phyloP scores from a whole-genome alignment of 1,140 invertebrate genomes.

The Linepithema humile region DNA sequence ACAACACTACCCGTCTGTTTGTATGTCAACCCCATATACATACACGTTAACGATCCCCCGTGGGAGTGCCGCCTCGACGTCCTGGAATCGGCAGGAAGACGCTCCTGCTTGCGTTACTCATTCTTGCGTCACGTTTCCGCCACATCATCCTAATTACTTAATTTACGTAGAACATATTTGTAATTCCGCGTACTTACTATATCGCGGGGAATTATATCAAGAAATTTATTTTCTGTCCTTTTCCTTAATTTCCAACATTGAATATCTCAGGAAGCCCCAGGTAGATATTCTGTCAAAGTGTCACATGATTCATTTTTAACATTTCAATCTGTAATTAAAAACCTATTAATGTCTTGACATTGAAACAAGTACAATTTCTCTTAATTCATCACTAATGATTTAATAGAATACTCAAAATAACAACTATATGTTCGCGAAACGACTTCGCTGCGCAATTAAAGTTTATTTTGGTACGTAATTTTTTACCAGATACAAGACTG shows the following conservation, averaged over 20 bases:
- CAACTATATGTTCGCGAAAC: not conserved
- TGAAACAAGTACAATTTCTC: slow-evolving; percentile 22
- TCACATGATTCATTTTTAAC: no score
- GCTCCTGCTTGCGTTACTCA: slow-evolving; percentile 47
- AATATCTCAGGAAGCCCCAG: no score
- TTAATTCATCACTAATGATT: not conserved
- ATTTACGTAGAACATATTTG: not conserved
- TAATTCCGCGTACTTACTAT: not conserved
- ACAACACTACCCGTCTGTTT: slow-evolving; percentile 73
- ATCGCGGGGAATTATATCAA: not conserved
- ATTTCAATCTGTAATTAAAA: not conserved
- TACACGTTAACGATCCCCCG: slow-evolving; percentile 70
- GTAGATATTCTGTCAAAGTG: no score
- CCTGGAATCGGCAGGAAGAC: slow-evolving; percentile 44
- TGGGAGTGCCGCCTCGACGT: slow-evolving; percentile 52
- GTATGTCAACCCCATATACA: slow-evolving; percentile 68
- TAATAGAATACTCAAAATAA: not conserved
- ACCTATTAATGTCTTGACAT: not conserved
- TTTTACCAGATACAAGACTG: no score
- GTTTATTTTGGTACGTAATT: not conserved
- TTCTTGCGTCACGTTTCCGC: slow-evolving; percentile 22
- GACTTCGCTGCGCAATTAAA: not conserved
- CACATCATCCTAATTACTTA: slow-evolving; percentile 12
- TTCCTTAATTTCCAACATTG: no score
- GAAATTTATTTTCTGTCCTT: slow-evolving; percentile 55